A percentile compares a stretch with the other conserved stretches of the same genome.
Conservation (phyloP, 1,140 invertebrate genomes). For the Cheumatopsyche charites region DNA sequence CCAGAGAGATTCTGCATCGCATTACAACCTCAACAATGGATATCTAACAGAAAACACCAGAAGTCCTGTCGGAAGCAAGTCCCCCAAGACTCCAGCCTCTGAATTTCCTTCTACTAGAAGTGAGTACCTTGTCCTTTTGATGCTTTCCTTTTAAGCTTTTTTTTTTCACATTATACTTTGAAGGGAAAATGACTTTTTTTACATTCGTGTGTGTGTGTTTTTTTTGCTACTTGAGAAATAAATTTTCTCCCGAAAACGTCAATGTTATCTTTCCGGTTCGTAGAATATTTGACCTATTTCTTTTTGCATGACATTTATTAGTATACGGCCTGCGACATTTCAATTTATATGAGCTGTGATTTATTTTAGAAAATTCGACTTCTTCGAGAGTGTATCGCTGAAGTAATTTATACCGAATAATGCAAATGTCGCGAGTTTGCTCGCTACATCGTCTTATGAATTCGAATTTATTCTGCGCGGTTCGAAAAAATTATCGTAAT, state of each 20-base stretch:
- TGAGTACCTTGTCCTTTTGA: conserved; percentile 19
- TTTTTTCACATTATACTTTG: neutral
- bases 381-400: too few relatives aligned
- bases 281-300: conserved; percentile 22
- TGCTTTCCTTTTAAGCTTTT: neutral
- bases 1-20: conserved; percentile 14
- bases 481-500: too few relatives aligned
- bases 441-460: too few relatives aligned
- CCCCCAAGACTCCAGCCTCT: conserved; percentile 10
- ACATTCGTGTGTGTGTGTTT: neutral
- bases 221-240: neutral
- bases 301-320: conserved; percentile 11
- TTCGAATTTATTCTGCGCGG: too few relatives aligned
- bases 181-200: neutral
- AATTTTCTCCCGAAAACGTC: conserved; percentile 1
- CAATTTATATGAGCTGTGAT: conserved; percentile 1
- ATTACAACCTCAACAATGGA: conserved; percentile 16
- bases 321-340: neutral
- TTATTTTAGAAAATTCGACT: neutral
- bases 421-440: too few relatives aligned
- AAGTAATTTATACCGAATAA: too few relatives aligned
- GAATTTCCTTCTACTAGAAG: conserved; percentile 26
- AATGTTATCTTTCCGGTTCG: conserved; percentile 21
- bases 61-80: conserved; percentile 32
- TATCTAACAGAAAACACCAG: conserved; percentile 3